A percentile compares a stretch with the other conserved stretches of the same genome.
These are phyloP conservation scores for Ceyx cyanopectus DNA, from an alignment of 2,113 vertebrate species.

Conservation along the genomic window DNA sequence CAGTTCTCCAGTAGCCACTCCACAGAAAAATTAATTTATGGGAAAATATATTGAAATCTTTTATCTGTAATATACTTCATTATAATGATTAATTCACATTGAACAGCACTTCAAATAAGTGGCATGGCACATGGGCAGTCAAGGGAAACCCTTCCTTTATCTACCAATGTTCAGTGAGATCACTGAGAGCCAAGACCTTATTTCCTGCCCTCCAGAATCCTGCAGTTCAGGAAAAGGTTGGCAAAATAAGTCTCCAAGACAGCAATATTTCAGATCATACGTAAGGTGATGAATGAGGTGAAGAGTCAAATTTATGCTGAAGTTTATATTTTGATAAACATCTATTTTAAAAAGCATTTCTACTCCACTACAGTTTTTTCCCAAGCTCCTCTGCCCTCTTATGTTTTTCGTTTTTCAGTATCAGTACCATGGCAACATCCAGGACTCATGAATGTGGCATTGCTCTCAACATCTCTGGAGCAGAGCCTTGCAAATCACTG, in stretches of 20 bases:
- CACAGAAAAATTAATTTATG: background rate
- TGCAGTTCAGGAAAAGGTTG: slow-evolving; percentile 27
- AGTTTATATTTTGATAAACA: slow-evolving; percentile 60
- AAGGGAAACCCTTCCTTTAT: background rate
- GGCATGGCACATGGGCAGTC: background rate
- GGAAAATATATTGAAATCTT: background rate
- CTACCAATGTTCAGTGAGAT: background rate
- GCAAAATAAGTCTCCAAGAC: slow-evolving; percentile 15
- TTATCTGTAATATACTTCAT: background rate
- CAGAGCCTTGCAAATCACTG: background rate
- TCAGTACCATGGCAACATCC: slow-evolving; percentile 56
- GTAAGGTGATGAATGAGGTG: slow-evolving; percentile 28
- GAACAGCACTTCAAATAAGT: background rate
- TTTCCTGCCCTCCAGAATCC: background rate
- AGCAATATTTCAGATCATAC: slow-evolving; percentile 31
- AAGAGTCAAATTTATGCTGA: slow-evolving; percentile 29
- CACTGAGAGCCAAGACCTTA: background rate
- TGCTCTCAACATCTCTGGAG: slow-evolving; percentile 13
- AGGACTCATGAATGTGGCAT: slow-evolving; percentile 33
- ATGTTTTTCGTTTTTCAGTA: slow-evolving; percentile 54
- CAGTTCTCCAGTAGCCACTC: background rate
- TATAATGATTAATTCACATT: background rate
- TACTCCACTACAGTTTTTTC: slow-evolving; percentile 46
- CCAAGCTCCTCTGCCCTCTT: slow-evolving; percentile 64
- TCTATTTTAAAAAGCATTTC: slow-evolving; percentile 56